Conservation (phyloP, 2,113 vertebrate species). For the Esox niger region DNA sequence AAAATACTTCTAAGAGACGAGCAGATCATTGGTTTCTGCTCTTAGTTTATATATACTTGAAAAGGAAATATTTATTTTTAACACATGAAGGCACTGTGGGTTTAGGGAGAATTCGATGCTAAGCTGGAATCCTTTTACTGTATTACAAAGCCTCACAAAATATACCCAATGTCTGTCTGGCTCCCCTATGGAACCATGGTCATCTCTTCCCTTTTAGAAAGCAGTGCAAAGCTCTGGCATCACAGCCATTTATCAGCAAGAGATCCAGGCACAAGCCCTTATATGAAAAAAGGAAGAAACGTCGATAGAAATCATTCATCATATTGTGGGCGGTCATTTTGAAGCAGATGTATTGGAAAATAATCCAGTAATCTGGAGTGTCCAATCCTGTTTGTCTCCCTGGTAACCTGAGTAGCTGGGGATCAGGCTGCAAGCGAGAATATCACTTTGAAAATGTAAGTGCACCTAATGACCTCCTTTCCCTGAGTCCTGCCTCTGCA, state of each 20-base stretch:
- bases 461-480: conserved; percentile 34
- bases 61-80: conserved; percentile 22
- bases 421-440: conserved; percentile 23
- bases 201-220: neutral
- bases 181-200: neutral
- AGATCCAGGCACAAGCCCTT: neutral
- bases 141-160: neutral
- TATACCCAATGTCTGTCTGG: neutral
- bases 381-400: conserved; percentile 21
- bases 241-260: neutral
- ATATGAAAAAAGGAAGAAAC: neutral
- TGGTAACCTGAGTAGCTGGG: conserved; percentile 26
- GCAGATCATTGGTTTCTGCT: conserved; percentile 65
- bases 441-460: conserved; percentile 30
- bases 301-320: conserved; percentile 3
- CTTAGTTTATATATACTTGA: conserved; percentile 57
- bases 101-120: conserved; percentile 21
- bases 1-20: conserved; percentile 68
- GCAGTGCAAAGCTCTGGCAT: neutral
- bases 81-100: neutral
- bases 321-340: conserved; percentile 6
- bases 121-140: neutral
- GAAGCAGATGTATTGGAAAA: conserved; percentile 32
- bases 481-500: neutral
- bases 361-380: conserved; percentile 43